Base-by-base conservation (phyloP, 2,888 invertebrate genomes). In the Tipula vernalis region DNA sequence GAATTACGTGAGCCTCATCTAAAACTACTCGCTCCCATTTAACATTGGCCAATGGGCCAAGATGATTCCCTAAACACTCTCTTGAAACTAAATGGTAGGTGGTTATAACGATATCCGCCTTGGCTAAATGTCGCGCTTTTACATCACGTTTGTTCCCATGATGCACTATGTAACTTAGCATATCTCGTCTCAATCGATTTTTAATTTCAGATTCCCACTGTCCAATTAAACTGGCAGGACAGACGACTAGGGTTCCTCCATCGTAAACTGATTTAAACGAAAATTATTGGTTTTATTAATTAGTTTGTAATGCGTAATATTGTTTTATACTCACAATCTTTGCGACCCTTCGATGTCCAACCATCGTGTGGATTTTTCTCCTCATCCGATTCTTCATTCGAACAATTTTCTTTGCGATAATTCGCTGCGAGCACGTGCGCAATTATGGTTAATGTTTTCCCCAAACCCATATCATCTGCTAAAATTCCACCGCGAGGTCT, bases 1-100 rank as follows among this genome's bases (percentile, higher is more conserved):
- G 95, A 8, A 99, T 96, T 71, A 94, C 94, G 91, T 99, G 99
- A 0, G 97, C 99, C 92, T 99, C 99, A 92, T 99, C 99, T 36
- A 99, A 92, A 87, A 99, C 95, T 2, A 98, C 93, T 86, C 99
- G 93, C 0, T 95, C 93, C 98, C 98, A 99, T 10, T 93, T 93
- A 3, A 99, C 93, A 83, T 94, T 92, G 90, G 94, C 94, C 36
- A 97, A 89, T 0, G 94, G 93, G 0, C 95, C 94, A 57, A 90
- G n/a, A 85, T 47, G 5, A 83, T 39, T 36, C 18, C 92, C 92
- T 89, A 93, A 94, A 2, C 90, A 91, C 89, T 96, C 96, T 41
- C 94, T 91, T 87, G 92, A 92, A 87, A 95, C 93, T 87, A 97
- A 94, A 85, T 95, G 94, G 90, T 98, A 99, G 0, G 98, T 98